phyloP scores from a whole-genome alignment of 2,797 vertebrate genomes.

The Squalus acanthias region DNA sequence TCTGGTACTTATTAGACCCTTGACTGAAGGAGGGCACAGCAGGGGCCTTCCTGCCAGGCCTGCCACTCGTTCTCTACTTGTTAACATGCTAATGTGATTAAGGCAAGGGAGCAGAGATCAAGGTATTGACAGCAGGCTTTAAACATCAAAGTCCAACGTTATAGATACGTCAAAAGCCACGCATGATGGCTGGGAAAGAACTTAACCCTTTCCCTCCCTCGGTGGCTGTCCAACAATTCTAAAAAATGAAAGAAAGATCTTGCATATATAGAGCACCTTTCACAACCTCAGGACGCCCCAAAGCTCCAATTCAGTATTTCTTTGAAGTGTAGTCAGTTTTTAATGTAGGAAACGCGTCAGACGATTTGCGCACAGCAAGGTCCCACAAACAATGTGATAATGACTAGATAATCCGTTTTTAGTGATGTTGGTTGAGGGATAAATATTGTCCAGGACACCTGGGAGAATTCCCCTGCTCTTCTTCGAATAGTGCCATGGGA shows the following conservation, averaged over 20 bases:
- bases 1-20: slow-evolving; percentile 67
- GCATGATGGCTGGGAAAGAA: neutral
- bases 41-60: slow-evolving; percentile 63
- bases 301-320: neutral
- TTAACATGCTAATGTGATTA: slow-evolving; percentile 69
- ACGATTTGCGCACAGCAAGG: neutral
- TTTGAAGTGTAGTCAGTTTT: too few species aligned
- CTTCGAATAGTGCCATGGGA: too few species aligned
- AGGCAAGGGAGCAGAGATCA: slow-evolving; percentile 64
- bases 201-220: neutral
- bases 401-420: neutral
- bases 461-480: too few species aligned
- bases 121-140: slow-evolving; percentile 69
- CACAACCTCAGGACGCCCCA: neutral
- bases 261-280: neutral
- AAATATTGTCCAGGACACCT: too few species aligned
- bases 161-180: slow-evolving; percentile 42
- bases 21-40: slow-evolving; percentile 62
- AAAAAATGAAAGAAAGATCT: neutral
- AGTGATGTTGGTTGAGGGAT: neutral
- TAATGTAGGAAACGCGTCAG: neutral
- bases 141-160: slow-evolving; percentile 66
- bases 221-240: too few species aligned
- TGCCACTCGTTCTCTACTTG: slow-evolving; percentile 67
- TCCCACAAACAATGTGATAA: neutral